Evolutionary conservation across 92 coral and sea anemone genomes (phyloP), one percentile per base, ranked within the genome.

Genomic region (Pocillopora grandis): DNA sequence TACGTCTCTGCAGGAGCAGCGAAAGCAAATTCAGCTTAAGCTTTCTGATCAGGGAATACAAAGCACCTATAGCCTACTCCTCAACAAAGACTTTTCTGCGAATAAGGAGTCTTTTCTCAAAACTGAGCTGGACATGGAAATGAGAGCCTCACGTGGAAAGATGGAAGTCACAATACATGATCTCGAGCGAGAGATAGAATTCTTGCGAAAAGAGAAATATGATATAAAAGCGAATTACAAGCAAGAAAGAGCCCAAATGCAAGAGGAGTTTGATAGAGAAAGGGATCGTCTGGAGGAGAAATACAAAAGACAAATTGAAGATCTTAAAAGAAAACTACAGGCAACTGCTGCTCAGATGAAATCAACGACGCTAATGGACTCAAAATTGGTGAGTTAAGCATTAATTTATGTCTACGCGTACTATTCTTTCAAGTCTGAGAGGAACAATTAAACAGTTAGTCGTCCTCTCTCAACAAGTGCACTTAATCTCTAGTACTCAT

Each of bases 1-100:
- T 55, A 58, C 88, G n/a, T 91, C 92, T 17, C 90, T 95, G 77
- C 97, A 95, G 74, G 98, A 93, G 14, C 98, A 95, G 84, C 89
- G 98, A 70, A 88, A 87, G 64, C 92, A 93, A 61, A 91, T 95
- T 36, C 95, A 95, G 21, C 85, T 90, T 69, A 95, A 93, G 87
- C 88, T 95, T 59, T 77, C 94, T 42, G 91, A 86, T 52, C 84
- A 78, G 60, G 87, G 81, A 58, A 37, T 59, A 27, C 77, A 42
- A 13, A 62, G 62, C 21, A 59, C 84, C 18, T 52, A 76, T 35
- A 66, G 81, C 21, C 76, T 76, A 14, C 48, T 70, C 20, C 10
- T 57, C 58, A 67, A 20, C n/a, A 58, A 62, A 61, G 21, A 78
- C 13, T 15, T 52, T 12, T 58, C 58, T 35, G 27, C 67, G 66